A percentile compares a stretch with the other conserved stretches of the same genome.
phyloP scores from a whole-genome alignment of 2,888 invertebrate genomes.

The Flexamia atlantica region DNA sequence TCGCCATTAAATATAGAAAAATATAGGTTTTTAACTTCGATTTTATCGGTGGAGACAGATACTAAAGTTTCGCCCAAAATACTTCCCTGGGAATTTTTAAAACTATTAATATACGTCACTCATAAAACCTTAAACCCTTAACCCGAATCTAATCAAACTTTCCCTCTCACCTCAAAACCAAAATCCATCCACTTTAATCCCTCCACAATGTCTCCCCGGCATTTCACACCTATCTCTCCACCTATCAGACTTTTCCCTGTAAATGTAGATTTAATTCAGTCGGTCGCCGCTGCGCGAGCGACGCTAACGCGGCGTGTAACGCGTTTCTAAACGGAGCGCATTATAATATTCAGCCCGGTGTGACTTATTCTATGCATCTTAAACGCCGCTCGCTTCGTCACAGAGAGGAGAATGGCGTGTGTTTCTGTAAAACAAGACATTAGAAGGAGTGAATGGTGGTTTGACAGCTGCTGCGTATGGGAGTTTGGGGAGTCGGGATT shows the following conservation, averaged over 20 bases:
- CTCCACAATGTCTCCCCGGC: neutral
- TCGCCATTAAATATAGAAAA: too few relatives aligned
- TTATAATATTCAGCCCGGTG: conserved; percentile 56
- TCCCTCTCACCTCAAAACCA: neutral
- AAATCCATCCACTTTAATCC: neutral
- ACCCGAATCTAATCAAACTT: too few relatives aligned
- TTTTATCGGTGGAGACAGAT: too few relatives aligned
- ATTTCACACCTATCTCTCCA: conserved; percentile 30
- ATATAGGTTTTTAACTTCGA: too few relatives aligned
- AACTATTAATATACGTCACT: too few relatives aligned
- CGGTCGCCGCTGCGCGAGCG: neutral
- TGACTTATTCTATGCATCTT: conserved; percentile 61
- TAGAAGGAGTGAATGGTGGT: conserved; percentile 30
- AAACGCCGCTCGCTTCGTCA: conserved; percentile 55
- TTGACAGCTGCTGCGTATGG: conserved; percentile 9
- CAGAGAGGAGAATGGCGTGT: conserved; percentile 24
- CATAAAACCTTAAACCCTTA: too few relatives aligned
- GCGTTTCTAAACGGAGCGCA: conserved; percentile 53
- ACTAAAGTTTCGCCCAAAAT: too few relatives aligned
- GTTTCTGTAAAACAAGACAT: conserved; percentile 58
- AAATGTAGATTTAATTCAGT: conserved; percentile 48
- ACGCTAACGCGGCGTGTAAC: conserved; percentile 52
- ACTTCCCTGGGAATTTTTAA: too few relatives aligned
- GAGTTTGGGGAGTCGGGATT: too few relatives aligned
- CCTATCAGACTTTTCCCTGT: conserved; percentile 28